phyloP scores from a whole-genome alignment of 37 sponge, comb jelly and placozoan species.

The Aplysina aerophoba region DNA sequence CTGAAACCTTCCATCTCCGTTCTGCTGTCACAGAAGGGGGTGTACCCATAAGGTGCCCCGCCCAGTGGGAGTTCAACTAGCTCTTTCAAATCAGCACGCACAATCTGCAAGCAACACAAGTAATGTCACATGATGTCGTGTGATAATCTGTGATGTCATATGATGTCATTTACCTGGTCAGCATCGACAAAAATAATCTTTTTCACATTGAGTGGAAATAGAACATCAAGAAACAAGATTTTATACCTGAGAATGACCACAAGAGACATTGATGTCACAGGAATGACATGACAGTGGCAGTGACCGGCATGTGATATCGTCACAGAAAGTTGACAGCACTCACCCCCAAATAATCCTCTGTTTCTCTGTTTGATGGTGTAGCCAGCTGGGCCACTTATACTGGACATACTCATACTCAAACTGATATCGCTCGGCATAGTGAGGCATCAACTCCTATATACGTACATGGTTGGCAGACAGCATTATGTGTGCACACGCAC shows the following conservation, averaged over 20 bases:
- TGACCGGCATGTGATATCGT: too few species aligned
- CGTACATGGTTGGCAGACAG: too few species aligned
- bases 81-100: slow-evolving; percentile 90
- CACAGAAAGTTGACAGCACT: too few species aligned
- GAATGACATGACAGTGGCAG: too few species aligned
- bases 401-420: slow-evolving; percentile 91
- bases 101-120: slow-evolving; percentile 60
- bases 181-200: slow-evolving; percentile 98
- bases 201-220: slow-evolving; percentile 92
- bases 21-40: slow-evolving; percentile 93
- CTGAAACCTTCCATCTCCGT: slow-evolving; percentile 96
- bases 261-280: too few species aligned
- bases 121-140: not conserved
- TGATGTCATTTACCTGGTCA: slow-evolving; percentile 73
- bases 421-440: slow-evolving; percentile 72
- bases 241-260: too few species aligned
- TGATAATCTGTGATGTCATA: too few species aligned
- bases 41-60: slow-evolving; percentile 97
- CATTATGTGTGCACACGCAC: not conserved
- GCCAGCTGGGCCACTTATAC: slow-evolving; percentile 99
- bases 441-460: slow-evolving; percentile 79
- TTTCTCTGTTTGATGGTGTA: slow-evolving; percentile 88
- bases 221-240: slow-evolving; percentile 95
- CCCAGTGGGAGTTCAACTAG: slow-evolving; percentile 84
- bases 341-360: slow-evolving; percentile 97